Percentiles rank a stretch among this genome's conserved stretches.
Evolutionary conservation across 2,113 vertebrate species (phyloP).

Genomic region (Ictalurus furcatus): DNA sequence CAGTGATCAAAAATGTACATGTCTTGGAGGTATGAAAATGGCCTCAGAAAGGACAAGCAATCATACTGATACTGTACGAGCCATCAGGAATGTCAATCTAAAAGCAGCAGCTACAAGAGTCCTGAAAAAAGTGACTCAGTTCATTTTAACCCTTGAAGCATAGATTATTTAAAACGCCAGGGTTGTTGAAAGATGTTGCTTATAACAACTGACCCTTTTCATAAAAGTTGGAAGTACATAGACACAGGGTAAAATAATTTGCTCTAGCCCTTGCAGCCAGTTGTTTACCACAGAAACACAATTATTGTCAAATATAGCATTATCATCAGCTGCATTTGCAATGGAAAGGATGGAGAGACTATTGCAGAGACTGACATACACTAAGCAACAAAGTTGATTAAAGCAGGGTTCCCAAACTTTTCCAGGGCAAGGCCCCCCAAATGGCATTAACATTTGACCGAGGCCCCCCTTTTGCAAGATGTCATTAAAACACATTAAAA

Average conservation of each 20-base stretch:
- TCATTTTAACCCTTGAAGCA: background rate
- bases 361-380: background rate
- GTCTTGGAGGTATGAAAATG: background rate
- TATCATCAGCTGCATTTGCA: background rate
- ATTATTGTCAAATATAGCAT: background rate
- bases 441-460: too few relatives aligned
- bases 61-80: background rate
- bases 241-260: background rate
- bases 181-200: background rate
- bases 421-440: too few relatives aligned
- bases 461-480: too few relatives aligned
- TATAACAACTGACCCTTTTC: background rate
- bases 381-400: background rate
- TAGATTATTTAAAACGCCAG: background rate
- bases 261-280: background rate
- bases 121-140: background rate
- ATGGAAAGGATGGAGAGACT: background rate
- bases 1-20: background rate
- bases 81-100: background rate
- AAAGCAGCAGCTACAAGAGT: background rate
- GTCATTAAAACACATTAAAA: too few relatives aligned
- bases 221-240: background rate
- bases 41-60: background rate
- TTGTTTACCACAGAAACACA: background rate
- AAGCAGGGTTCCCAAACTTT: background rate